A percentile compares a stretch with the other conserved stretches of the same genome.
These are phyloP conservation scores for Platycercus adscitus DNA, from an alignment of 2,113 vertebrate species.

Conservation along the genomic window DNA sequence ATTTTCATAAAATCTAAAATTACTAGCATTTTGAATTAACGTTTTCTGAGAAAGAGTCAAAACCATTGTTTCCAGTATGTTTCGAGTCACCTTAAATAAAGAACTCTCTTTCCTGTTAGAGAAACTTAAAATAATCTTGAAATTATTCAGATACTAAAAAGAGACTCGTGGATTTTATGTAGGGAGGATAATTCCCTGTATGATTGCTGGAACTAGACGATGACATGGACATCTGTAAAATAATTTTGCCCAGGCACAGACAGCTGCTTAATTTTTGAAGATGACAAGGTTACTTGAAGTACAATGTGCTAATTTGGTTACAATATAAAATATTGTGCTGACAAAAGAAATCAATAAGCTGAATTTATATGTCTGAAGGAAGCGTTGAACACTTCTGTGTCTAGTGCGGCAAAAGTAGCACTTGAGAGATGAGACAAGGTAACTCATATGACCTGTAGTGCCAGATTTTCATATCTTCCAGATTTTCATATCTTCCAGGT, in stretches of 20 bases:
- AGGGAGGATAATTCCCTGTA: not conserved
- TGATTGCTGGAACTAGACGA: not conserved
- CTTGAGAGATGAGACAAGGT: not conserved
- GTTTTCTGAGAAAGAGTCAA: not conserved
- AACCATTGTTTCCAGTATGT: not conserved
- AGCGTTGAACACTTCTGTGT: not conserved
- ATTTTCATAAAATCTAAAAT: conserved; percentile 20
- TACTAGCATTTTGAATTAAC: not conserved
- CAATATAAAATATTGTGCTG: not conserved
- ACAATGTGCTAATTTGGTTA: conserved; percentile 34
- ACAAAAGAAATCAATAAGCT: conserved; percentile 20
- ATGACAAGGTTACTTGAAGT: conserved; percentile 19
- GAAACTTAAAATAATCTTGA: not conserved
- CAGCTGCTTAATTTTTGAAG: not conserved
- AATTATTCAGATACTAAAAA: not conserved
- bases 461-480: not conserved
- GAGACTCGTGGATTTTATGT: not conserved
- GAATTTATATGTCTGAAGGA: conserved; percentile 34
- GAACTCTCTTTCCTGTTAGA: not conserved
- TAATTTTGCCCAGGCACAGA: not conserved
- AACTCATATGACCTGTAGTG: not conserved
- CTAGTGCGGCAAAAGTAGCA: not conserved
- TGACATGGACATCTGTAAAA: not conserved
- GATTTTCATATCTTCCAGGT: not conserved
- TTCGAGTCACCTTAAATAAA: conserved; percentile 18